Conservation (phyloP, 1,140 invertebrate species). For the Formica exsecta region DNA sequence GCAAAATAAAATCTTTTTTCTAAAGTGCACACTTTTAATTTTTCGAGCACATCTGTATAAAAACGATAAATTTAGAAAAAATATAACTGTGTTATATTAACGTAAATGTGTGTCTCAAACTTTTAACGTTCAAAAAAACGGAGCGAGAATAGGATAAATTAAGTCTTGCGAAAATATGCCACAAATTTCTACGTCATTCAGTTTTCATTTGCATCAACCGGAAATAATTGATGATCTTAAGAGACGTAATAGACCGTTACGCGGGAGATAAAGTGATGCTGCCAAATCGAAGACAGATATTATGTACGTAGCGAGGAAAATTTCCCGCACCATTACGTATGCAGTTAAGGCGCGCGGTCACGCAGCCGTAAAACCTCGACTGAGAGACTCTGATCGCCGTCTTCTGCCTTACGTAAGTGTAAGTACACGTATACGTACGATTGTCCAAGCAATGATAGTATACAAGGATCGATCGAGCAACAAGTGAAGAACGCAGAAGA, state of each 20-base stretch:
- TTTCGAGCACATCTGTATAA: too few species aligned
- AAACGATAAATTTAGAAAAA: slow-evolving; percentile 10
- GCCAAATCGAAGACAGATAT: slow-evolving; percentile 13
- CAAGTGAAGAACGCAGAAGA: slow-evolving; percentile 62
- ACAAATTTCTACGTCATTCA: not conserved
- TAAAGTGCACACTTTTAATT: not conserved
- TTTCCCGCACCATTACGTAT: not conserved
- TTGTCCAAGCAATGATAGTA: slow-evolving; percentile 37
- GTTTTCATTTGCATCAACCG: not conserved
- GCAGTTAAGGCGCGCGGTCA: slow-evolving; percentile 29
- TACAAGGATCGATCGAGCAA: slow-evolving; percentile 67
- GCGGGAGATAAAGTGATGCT: slow-evolving; percentile 11
- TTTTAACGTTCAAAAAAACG: not conserved
- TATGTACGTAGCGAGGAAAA: not conserved
- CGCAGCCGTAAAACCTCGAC: slow-evolving; percentile 36
- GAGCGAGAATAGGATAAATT: not conserved
- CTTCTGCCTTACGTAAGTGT: slow-evolving; percentile 47
- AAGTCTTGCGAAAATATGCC: not conserved
- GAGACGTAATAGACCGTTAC: not conserved
- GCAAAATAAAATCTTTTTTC: not conserved
- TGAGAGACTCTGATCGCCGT: not conserved
- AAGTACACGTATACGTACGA: not conserved
- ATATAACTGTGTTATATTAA: too few species aligned
- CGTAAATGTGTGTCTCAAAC: not conserved
- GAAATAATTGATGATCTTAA: slow-evolving; percentile 9